Evolutionary conservation across 2,113 vertebrate species (phyloP).

Genomic region (Bubo bubo): DNA sequence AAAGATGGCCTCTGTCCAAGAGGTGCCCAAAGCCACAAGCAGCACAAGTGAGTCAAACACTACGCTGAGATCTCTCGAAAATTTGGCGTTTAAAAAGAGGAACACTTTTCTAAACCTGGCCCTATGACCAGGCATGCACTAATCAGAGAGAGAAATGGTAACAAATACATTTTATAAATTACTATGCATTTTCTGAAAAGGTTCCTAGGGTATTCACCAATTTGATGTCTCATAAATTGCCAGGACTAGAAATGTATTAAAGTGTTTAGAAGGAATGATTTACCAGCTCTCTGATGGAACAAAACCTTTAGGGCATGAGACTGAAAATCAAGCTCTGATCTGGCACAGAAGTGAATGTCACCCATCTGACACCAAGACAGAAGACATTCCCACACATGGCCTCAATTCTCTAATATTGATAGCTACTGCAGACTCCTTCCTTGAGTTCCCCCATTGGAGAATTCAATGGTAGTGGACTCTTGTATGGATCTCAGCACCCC

Average conservation of each 20-base stretch:
- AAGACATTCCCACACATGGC: neutral
- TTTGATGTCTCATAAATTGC: neutral
- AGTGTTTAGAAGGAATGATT: slow-evolving; percentile 16
- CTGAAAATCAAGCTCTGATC: neutral
- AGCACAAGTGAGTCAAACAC: neutral
- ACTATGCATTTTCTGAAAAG: neutral
- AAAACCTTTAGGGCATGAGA: neutral
- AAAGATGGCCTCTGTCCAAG: neutral
- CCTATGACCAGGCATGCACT: neutral
- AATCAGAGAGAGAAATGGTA: neutral
- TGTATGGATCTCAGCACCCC: neutral
- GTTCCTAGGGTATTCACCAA: neutral
- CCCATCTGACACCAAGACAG: neutral
- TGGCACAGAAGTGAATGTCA: neutral
- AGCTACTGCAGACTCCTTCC: neutral
- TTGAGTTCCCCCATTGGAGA: neutral
- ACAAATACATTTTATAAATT: neutral
- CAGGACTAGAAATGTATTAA: neutral
- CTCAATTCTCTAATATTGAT: neutral
- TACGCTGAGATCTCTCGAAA: neutral
- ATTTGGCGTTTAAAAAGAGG: neutral
- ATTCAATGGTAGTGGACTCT: neutral
- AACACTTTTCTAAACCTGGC: neutral
- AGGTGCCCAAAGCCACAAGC: neutral
- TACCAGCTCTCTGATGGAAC: slow-evolving; percentile 5